Base-by-base conservation (phyloP, 2,113 vertebrate genomes). In the Micromys minutus region DNA sequence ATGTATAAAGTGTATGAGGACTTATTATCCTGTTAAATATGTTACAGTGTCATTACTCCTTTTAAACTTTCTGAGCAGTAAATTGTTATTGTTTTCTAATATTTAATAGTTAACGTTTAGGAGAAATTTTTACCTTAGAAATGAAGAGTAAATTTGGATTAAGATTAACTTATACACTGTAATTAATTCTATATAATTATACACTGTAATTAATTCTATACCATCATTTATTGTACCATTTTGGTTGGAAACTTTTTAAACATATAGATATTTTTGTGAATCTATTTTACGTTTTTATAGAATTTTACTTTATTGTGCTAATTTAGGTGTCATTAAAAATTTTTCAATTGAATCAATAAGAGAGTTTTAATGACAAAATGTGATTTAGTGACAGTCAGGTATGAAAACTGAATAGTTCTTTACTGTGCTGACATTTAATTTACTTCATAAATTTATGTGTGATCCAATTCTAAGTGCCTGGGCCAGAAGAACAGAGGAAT, bases 1-100 rank as follows among this genome's bases (percentile, higher is more conserved):
- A 98, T 97, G 98, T 98, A 98, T 97, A 88, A 97, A 97, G 95
- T 97, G 89, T 94, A 96, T 93, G 98, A 97, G 89, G 98, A 97
- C 98, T 98, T 98, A 93, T 92, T 97, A 97, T 61, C 42, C 77
- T 85, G 94, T 95, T 97, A 97, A 98, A 97, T 96, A 97, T 88
- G 11, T 87, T 80, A 31, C 5, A 72, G 19, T 95, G 50, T 96
- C 83, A 96, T 95, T 93, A 95, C 91, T 94, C 95, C 89, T 95
- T 61, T 90, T 87, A 94, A 95, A 97, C 93, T 96, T 50, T 91
- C 96, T 96, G 93, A 96, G 42, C 93, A 94, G 72, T 39, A 94
- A 19, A 34, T 19, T 42, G 87, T 19, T 17, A n/a, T 81, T 80
- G 7, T 94, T 34, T 36, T 83, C 47, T 85, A 81, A 36, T 72